Evolutionary conservation across 2,797 vertebrate species (phyloP), one percentile per base, ranked within the genome.

Genomic region (Chelonia mydas): DNA sequence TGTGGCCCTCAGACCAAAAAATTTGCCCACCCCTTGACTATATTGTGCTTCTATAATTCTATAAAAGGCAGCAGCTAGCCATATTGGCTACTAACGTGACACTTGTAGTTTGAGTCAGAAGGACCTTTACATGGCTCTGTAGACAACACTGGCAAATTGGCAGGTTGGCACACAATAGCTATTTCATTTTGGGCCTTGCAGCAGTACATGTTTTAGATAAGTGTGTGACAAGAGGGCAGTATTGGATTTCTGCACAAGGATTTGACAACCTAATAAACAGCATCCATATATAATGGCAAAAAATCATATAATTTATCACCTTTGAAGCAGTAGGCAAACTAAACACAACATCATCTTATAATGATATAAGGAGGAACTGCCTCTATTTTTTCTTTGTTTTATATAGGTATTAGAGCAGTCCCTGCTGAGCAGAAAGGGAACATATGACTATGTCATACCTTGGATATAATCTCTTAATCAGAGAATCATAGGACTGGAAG

Each of bases 341-440:
- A 78, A 95, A 89, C 0, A 1, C 93, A 87, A 57, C 82, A 82
- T 96, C 87, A 88, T 94, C 92, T 96, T 87, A 33, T 87, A 95
- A 96, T 95, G 92, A 96, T 91, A 89, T 91, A 87, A 93, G 86
- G 41, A 88, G 45, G 13, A 96, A n/a, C 12, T 1, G 1, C 81
- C 80, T 90, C 47, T 84, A 74, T 81, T 77, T 2, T 45, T 85
- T 33, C 16, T 28, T 90, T 41, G 92, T 95, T 97, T 94, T 95
- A 96, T 97, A 97, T 96, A 97, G 88, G 88, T 91, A 84, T 89
- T 95, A 87, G 54, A 96, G 83, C 90, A 41, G 83, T 79, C 31
- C 90, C 96, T 83, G 94, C 95, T 96, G 95, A 94, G 95, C 0
- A 0, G 96, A 97, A 97, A 97, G 93, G 92, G 95, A 96, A 85